Percentiles rank a stretch among this genome's conserved stretches.
These are phyloP conservation scores for Trachelus iudaicus DNA, from an alignment of 2,888 invertebrate species.

Conservation along the genomic window DNA sequence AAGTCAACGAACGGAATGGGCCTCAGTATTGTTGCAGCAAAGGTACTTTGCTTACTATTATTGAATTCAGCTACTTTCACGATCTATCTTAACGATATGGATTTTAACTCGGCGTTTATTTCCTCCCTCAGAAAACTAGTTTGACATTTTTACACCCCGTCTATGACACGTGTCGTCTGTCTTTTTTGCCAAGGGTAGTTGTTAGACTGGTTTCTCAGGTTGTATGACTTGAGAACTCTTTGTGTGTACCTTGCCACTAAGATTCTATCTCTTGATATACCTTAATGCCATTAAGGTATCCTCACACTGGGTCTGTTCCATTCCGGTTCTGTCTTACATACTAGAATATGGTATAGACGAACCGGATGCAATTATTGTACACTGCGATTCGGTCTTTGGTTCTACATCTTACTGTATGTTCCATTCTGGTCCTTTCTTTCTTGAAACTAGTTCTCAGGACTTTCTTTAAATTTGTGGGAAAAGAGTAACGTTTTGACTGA, in stretches of 20 bases:
- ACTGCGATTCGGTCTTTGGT: background rate
- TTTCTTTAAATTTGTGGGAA: background rate
- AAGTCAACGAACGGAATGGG: slow-evolving; percentile 98
- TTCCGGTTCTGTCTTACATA: background rate
- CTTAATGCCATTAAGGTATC: background rate
- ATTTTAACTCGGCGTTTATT: background rate
- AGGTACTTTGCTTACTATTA: slow-evolving; percentile 75
- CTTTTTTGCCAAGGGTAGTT: slow-evolving; percentile 15
- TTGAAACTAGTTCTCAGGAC: background rate
- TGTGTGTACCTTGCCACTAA: background rate
- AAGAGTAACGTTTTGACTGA: background rate
- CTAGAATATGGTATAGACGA: background rate
- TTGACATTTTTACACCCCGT: slow-evolving; percentile 21
- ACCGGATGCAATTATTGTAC: background rate
- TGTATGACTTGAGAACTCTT: background rate
- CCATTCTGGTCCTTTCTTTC: background rate
- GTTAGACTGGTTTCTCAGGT: slow-evolving; percentile 22
- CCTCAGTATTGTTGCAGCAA: slow-evolving; percentile 97
- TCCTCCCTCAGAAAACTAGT: slow-evolving; percentile 21
- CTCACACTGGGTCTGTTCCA: background rate
- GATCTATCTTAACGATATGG: background rate
- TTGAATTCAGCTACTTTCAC: background rate
- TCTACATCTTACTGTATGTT: background rate
- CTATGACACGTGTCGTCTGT: slow-evolving; percentile 4
- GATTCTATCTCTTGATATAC: background rate